Evolutionary conservation across 2,888 invertebrate species (phyloP).

Genomic region (Acanthosoma haemorrhoidale): DNA sequence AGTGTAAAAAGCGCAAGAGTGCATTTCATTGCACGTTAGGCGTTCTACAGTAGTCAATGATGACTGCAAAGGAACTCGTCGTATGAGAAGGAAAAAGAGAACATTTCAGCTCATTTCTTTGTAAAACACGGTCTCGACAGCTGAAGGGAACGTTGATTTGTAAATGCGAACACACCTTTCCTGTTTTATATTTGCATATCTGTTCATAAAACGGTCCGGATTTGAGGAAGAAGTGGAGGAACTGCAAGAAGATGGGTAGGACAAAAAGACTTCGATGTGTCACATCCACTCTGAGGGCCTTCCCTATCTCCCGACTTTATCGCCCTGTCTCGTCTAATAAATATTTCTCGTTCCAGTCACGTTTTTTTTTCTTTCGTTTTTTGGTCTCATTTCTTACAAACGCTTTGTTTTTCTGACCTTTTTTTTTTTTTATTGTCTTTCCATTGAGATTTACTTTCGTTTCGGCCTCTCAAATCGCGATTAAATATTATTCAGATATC

Average conservation of each 20-base stretch:
- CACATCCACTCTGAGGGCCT: background rate
- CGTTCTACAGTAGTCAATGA: no score
- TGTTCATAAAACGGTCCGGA: no score
- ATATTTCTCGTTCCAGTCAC: background rate
- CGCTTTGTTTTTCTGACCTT: background rate
- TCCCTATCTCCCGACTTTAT: background rate
- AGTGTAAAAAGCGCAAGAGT: no score
- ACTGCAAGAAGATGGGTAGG: background rate
- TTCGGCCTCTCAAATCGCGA: no score
- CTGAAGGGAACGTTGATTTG: background rate
- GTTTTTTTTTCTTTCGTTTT: background rate
- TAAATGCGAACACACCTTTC: no score
- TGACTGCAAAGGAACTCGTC: no score
- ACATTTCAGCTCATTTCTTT: background rate
- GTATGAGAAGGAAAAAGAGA: no score
- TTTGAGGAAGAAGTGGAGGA: background rate
- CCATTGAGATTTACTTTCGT: no score
- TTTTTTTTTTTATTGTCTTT: background rate
- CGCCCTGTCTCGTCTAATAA: background rate
- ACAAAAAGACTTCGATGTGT: background rate
- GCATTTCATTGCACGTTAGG: no score
- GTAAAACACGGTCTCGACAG: background rate
- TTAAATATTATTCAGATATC: no score
- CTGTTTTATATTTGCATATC: background rate
- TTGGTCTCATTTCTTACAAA: no score